Percentiles rank a stretch among this genome's conserved stretches.
These are phyloP conservation scores for Mamestra configurata DNA, from an alignment of 1,140 invertebrate genomes.

Conservation along the genomic window DNA sequence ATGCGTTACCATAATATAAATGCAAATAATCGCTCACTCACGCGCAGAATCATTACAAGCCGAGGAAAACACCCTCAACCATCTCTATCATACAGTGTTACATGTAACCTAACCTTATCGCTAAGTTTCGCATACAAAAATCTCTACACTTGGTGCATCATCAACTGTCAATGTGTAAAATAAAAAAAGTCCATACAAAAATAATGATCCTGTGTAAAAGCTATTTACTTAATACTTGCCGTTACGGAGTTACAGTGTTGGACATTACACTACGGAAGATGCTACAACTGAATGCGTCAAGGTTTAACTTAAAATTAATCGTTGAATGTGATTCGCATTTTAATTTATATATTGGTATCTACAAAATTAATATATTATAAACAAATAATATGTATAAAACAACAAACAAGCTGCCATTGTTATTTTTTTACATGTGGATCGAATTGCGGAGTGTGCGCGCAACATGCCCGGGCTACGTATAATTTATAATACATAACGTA, in stretches of 20 bases:
- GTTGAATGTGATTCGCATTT: conserved; percentile 65
- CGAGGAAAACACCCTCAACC: conserved; percentile 61
- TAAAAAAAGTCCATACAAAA: conserved; percentile 76
- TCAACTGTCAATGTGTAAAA: conserved; percentile 61
- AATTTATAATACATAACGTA: conserved; percentile 18
- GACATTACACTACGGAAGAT: conserved; percentile 12
- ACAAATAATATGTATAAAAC: conserved; percentile 61
- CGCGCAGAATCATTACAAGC: conserved; percentile 31
- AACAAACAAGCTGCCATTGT: conserved; percentile 70
- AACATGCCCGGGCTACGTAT: neutral
- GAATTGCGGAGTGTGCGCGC: neutral
- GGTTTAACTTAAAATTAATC: conserved; percentile 52
- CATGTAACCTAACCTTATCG: conserved; percentile 65
- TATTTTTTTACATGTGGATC: conserved; percentile 43
- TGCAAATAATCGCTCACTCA: conserved; percentile 44
- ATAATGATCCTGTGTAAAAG: conserved; percentile 70
- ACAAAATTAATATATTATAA: conserved; percentile 59
- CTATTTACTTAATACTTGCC: conserved; percentile 64
- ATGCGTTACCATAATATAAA: conserved; percentile 37
- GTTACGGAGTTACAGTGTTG: conserved; percentile 57
- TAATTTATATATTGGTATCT: conserved; percentile 63
- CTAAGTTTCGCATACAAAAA: conserved; percentile 69
- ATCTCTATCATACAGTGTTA: conserved; percentile 52
- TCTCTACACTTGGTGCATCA: conserved; percentile 70
- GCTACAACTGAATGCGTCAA: conserved; percentile 35